Evolutionary conservation across 2,888 invertebrate genomes (phyloP), one percentile per base, ranked within the genome.

Genomic region (Villa cingulata): DNA sequence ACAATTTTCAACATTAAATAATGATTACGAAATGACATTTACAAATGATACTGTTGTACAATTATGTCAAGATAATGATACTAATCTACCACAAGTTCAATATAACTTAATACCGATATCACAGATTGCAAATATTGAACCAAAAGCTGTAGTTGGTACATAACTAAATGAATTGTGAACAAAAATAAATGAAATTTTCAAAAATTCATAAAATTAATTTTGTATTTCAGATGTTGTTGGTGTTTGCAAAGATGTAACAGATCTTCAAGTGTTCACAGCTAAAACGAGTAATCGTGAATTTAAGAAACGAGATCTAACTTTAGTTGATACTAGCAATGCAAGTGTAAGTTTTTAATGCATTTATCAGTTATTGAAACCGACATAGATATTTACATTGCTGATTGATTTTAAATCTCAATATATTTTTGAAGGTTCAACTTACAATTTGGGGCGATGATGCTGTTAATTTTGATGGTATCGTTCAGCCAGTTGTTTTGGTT

Each of bases 11-110:
- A 76, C 73, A 36, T 66, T 94, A 7, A 86, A 87, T 55, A 92
- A 96, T 63, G 96, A 97, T 63, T 98, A 96, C 61, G 98, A 99
- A 67, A 86, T 99, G 83, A 84, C 89, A 2, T 80, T 96, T 60
- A 80, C 73, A 14, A 68, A 71, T 9, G 91, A 95, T 40, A 83
- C 90, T 0, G 73, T 74, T 1, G 72, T 78, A 1, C 72, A 75
- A 4, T 71, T 70, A 50, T 78, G 78, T 55, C 71, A 69, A 51
- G 80, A 61, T 3, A 79, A 78, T 38, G 62, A 68, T 0, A 62
- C 69, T 1, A 74, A 77, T 2, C 78, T 94, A 57, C 94, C 95
- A 2, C 73, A 77, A 40, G 70, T 90, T 32, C 77, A 81, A 55
- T 91, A 80, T 61, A 79, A 86, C 56, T 86, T 92, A 62, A 70